These are phyloP conservation scores for Okamejei kenojei DNA, from an alignment of 2,797 vertebrate genomes.

Conservation along the genomic window DNA sequence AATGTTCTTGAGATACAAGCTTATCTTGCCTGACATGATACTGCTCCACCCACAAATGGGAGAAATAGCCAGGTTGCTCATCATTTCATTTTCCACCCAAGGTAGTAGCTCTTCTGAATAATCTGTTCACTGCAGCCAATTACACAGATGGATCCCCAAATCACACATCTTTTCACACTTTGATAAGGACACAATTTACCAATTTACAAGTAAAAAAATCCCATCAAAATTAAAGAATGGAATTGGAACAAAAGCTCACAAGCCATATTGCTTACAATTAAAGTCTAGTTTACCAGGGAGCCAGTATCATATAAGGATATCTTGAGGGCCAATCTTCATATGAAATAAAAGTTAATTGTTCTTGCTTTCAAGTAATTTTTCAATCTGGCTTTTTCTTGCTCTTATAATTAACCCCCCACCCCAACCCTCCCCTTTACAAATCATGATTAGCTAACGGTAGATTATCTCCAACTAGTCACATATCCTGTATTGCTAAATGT, in stretches of 20 bases:
- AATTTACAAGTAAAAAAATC: too few species aligned
- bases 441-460: neutral
- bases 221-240: too few species aligned
- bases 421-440: neutral
- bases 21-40: neutral
- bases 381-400: neutral
- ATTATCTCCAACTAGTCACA: neutral
- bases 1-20: neutral
- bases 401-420: neutral
- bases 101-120: neutral
- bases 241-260: neutral
- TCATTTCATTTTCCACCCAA: neutral
- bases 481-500: neutral
- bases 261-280: neutral
- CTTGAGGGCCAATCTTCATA: neutral
- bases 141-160: neutral
- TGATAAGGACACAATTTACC: neutral
- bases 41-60: neutral
- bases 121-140: neutral
- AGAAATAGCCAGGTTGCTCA: neutral
- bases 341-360: neutral
- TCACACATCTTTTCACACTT: neutral
- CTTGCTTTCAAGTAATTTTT: neutral
- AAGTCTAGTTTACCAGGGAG: neutral
- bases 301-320: neutral